phyloP scores from a whole-genome alignment of 2,888 invertebrate genomes.

The Ametastegia equiseti region DNA sequence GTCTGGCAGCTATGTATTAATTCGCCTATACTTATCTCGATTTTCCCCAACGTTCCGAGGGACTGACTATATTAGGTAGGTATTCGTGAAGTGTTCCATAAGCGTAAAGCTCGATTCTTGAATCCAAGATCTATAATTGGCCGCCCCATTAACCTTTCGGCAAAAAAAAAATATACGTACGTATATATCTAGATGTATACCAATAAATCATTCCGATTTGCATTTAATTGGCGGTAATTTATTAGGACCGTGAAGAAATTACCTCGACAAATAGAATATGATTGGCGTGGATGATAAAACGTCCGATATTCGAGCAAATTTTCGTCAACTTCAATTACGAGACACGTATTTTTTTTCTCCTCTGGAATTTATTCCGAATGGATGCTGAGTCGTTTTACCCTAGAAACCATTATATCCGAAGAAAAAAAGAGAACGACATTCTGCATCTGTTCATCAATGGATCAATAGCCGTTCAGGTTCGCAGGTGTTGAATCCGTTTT shows the following conservation, averaged over 20 bases:
- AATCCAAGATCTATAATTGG: slow-evolving; percentile 24
- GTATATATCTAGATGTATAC: too few relatives aligned
- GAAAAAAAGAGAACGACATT: not conserved
- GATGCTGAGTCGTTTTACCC: not conserved
- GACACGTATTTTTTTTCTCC: not conserved
- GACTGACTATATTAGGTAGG: not conserved
- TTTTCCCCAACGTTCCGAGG: not conserved
- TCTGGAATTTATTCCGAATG: not conserved
- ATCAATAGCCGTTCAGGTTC: not conserved
- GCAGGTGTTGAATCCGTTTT: not conserved
- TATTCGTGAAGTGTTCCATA: not conserved
- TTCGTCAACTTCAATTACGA: not conserved
- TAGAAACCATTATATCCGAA: not conserved
- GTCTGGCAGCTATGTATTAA: not conserved
- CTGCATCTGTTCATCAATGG: not conserved
- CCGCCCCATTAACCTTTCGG: not conserved
- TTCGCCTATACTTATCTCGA: not conserved
- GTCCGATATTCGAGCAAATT: not conserved
- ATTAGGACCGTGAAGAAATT: not conserved
- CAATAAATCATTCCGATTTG: slow-evolving; percentile 8
- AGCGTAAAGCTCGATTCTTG: not conserved
- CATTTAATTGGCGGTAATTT: slow-evolving; percentile 2
- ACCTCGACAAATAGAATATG: slow-evolving; percentile 5
- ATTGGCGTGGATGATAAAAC: slow-evolving; percentile 1
- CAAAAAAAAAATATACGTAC: too few relatives aligned